Base-by-base conservation (phyloP, 2,888 invertebrate species). In the Eilema caniola region DNA sequence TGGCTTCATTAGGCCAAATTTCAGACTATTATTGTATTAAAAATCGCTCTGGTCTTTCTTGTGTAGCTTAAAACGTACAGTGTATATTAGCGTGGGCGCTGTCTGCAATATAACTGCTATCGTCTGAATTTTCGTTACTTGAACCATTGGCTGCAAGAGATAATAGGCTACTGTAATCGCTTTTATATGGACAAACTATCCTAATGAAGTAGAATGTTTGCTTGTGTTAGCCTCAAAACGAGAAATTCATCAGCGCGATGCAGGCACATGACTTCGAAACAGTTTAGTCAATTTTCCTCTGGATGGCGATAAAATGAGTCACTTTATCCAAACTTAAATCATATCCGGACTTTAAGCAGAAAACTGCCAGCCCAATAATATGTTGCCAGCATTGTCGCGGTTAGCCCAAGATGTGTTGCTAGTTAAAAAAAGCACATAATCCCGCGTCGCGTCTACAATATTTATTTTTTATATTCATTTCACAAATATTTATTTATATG, bases 401-500 rank as follows among this genome's bases (percentile, higher is more conserved):
- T 14, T 24, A 16, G n/a, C 24, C 53, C 12, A 31, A 64, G 20
- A 28, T 53, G 64, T 65, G 31, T 65, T 65, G 23, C 64, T 53
- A 64, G 53, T 24, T 24, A 12, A 31, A 37, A 47, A 31, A 31
- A 28, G 28, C 24, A 57, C 20, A 37, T 33, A 20, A 41, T 33
- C 57, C 57, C n/a, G 24, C 57, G 66, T 66, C 57, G 31, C 47
- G 25, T 23, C 23, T 25, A 23, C 31, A 59, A 25, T 25, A 20
- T 59, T 66, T 59, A 59, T 37, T 59, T 37, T 75, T 75, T 69
- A 71, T 69, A 62, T 77, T 70, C 63, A 57, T 80, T 79, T 77
- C 69, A 72, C 74, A 73, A 75, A 79, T 74, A 72, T 81, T 80
- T 75, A 73, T 74, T 67, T 70, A 62, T 71, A 62, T 69, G 62